These are phyloP conservation scores for Podilymbus podiceps DNA, from an alignment of 2,113 vertebrate genomes.

Conservation along the genomic window DNA sequence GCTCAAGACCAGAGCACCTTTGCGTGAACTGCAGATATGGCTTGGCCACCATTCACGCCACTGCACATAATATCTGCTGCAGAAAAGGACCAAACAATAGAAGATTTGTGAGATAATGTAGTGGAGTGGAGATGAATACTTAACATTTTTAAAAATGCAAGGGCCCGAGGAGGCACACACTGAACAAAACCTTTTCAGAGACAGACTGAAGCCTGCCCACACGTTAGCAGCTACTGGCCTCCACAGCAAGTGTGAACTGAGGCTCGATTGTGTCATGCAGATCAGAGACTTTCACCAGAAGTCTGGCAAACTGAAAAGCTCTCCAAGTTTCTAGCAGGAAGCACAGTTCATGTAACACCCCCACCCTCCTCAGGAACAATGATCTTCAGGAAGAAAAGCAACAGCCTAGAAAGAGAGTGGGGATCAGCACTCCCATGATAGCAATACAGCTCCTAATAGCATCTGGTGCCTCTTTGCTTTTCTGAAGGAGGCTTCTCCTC, in stretches of 20 bases:
- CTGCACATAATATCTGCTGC: background rate
- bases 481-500: background rate
- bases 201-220: constrained; percentile 35
- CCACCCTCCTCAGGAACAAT: background rate
- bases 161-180: background rate
- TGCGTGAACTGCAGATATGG: fast-evolving
- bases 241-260: background rate
- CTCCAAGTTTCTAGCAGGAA: constrained; percentile 17
- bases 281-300: constrained; percentile 38
- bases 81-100: constrained; percentile 16
- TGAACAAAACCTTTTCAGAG: constrained; percentile 47
- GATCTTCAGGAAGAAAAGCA: background rate
- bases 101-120: constrained; percentile 33
- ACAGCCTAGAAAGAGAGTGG: background rate
- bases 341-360: background rate
- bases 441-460: background rate
- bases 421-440: background rate
- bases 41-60: background rate
- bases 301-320: constrained; percentile 27
- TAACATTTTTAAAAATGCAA: constrained; percentile 26
- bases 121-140: constrained; percentile 16
- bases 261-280: background rate
- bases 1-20: background rate
- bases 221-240: background rate
- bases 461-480: background rate